Evolutionary conservation across 1,140 invertebrate genomes (phyloP).

Genomic region (Lepeophtheirus salmonis): DNA sequence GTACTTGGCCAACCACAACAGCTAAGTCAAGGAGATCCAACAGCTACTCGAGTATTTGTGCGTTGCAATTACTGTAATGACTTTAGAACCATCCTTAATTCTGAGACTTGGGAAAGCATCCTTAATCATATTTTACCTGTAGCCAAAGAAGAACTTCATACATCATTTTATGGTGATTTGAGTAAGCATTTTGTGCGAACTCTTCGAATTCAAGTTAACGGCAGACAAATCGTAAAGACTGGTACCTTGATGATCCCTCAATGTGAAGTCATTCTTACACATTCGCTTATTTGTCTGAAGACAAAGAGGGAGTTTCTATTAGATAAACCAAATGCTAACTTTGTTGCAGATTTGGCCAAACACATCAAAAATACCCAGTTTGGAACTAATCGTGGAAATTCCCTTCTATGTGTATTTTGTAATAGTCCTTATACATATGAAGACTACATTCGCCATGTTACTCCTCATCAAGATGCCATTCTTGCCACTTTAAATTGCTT

Average conservation of each 20-base stretch:
- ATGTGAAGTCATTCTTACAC: constrained; percentile 1
- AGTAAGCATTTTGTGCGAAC: constrained; percentile 6
- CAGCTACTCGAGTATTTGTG: background rate
- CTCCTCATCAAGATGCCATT: constrained; percentile 3
- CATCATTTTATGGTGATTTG: constrained; percentile 14
- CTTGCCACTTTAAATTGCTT: constrained; percentile 1
- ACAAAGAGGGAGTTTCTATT: constrained; percentile 1
- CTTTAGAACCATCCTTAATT: constrained; percentile 2
- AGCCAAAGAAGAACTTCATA: constrained; percentile 11
- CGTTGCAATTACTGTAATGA: constrained; percentile 2
- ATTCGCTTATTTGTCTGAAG: constrained; percentile 2
- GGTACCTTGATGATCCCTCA: background rate
- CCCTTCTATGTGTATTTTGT: constrained; percentile 12
- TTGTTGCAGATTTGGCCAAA: constrained; percentile 9
- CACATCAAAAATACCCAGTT: constrained; percentile 1
- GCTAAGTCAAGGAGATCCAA: too few species aligned
- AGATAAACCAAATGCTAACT: background rate
- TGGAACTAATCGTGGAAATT: background rate
- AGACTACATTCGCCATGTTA: constrained; percentile 11
- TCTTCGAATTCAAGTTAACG: constrained; percentile 7
- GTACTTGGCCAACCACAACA: too few species aligned
- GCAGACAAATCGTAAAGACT: background rate
- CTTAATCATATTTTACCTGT: constrained; percentile 15
- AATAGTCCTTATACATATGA: constrained; percentile 10
- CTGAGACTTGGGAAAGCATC: constrained; percentile 14